Conservation (phyloP, 2,797 vertebrate genomes). For the Cetoscarus ocellatus region DNA sequence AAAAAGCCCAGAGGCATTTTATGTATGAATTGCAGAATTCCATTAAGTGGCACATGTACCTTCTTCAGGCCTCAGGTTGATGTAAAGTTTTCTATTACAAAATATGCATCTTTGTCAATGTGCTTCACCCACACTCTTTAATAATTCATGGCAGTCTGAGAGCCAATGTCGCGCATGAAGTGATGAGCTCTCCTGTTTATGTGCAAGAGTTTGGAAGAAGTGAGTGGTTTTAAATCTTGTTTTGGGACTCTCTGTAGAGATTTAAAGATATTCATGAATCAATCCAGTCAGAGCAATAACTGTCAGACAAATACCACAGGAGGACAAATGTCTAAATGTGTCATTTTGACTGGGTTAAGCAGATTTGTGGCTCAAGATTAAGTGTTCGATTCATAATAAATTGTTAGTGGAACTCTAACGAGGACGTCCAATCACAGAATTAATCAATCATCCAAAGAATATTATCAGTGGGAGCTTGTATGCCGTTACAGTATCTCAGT, state of each 20-base stretch:
- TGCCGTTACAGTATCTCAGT: too few species aligned
- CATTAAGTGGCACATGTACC: constrained; percentile 70
- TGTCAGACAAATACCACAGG: too few species aligned
- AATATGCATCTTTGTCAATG: constrained; percentile 54
- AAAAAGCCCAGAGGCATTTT: constrained; percentile 57
- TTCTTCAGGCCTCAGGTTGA: constrained; percentile 58
- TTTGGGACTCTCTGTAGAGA: background rate
- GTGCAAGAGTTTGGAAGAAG: background rate
- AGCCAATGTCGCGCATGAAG: constrained; percentile 42
- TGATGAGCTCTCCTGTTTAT: constrained; percentile 9
- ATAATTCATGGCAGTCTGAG: constrained; percentile 60
- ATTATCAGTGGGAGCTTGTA: too few species aligned
- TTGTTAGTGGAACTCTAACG: too few species aligned
- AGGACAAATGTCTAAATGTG: too few species aligned
- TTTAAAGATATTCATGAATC: background rate
- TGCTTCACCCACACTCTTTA: constrained; percentile 48
- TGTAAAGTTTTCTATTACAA: constrained; percentile 60
- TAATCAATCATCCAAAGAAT: too few species aligned
- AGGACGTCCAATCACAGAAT: too few species aligned
- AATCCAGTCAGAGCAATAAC: too few species aligned
- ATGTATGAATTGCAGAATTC: constrained; percentile 71
- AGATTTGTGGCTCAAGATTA: too few species aligned
- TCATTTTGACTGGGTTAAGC: too few species aligned
- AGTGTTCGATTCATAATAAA: too few species aligned
- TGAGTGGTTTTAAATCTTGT: background rate